phyloP scores from a whole-genome alignment of 64 coral and sea anemone genomes.

The Dendrophyllia cribrosa region DNA sequence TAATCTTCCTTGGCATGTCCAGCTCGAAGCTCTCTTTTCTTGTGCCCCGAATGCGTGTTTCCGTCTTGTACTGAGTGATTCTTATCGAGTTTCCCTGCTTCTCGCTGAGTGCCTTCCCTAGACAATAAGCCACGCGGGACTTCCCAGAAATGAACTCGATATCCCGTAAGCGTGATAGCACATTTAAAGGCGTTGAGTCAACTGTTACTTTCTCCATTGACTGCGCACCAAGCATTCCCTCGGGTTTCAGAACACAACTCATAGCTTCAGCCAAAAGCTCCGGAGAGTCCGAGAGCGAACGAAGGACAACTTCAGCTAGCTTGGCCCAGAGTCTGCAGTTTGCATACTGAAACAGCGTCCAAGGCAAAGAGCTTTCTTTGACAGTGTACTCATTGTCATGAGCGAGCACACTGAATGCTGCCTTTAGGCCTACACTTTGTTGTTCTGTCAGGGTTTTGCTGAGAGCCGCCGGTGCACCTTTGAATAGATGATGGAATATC shows the following conservation, averaged over 20 bases:
- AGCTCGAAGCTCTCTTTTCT: background rate
- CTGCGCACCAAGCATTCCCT: conserved; percentile 47
- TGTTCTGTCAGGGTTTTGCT: background rate
- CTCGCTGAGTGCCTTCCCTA: conserved; percentile 34
- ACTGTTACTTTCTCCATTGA: background rate
- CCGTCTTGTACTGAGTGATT: background rate
- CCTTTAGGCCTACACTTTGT: background rate
- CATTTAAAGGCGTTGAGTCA: background rate
- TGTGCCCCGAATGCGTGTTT: background rate
- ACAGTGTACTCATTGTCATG: conserved; percentile 16
- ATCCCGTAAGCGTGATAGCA: background rate
- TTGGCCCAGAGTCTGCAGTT: conserved; percentile 57
- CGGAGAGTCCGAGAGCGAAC: background rate
- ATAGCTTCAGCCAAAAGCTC: conserved; percentile 18
- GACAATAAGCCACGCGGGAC: conserved; percentile 17
- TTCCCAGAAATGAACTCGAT: background rate
- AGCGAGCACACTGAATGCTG: background rate
- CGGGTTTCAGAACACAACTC: background rate
- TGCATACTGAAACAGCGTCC: conserved; percentile 61
- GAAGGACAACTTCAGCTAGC: conserved; percentile 37
- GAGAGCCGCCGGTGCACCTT: background rate
- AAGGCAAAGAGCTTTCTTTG: background rate
- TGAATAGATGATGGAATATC: conserved; percentile 53
- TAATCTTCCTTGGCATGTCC: conserved; percentile 35
- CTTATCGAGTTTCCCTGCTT: background rate